phyloP scores from a whole-genome alignment of 2,797 vertebrate species.

The Hylomyscus alleni region DNA sequence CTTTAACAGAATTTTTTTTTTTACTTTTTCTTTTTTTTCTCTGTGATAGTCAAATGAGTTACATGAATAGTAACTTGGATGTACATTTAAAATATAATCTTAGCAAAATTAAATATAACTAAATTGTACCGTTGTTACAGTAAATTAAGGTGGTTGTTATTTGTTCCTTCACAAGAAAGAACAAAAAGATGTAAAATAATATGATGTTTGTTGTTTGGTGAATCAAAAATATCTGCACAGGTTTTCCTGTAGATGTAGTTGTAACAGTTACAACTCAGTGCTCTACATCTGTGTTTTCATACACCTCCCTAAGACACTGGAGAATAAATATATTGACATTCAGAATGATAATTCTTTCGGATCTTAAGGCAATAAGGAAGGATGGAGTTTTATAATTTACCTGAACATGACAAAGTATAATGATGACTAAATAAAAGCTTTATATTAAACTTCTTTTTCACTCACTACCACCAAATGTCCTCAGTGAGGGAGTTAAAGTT shows the following conservation, averaged over 20 bases:
- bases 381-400: constrained; percentile 12
- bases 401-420: constrained; percentile 25
- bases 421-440: constrained; percentile 22
- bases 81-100: constrained; percentile 4
- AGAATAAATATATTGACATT: constrained; percentile 38
- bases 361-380: not conserved
- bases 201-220: not conserved
- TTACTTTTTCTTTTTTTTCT: not conserved
- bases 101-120: constrained; percentile 42
- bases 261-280: not conserved
- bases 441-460: not conserved
- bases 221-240: constrained; percentile 34
- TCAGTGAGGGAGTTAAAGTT: not conserved
- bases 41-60: constrained; percentile 4
- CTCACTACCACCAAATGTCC: not conserved
- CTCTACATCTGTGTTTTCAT: not conserved
- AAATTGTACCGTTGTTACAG: not conserved
- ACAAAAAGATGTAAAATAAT: not conserved
- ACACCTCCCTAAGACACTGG: not conserved
- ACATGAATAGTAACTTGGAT: constrained; percentile 21
- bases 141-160: constrained; percentile 9
- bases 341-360: constrained; percentile 20
- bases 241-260: not conserved
- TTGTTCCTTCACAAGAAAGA: constrained; percentile 7
- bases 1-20: not conserved